These are phyloP conservation scores for Drosophila anomelani DNA, from an alignment of 2,888 invertebrate species.

Conservation along the genomic window DNA sequence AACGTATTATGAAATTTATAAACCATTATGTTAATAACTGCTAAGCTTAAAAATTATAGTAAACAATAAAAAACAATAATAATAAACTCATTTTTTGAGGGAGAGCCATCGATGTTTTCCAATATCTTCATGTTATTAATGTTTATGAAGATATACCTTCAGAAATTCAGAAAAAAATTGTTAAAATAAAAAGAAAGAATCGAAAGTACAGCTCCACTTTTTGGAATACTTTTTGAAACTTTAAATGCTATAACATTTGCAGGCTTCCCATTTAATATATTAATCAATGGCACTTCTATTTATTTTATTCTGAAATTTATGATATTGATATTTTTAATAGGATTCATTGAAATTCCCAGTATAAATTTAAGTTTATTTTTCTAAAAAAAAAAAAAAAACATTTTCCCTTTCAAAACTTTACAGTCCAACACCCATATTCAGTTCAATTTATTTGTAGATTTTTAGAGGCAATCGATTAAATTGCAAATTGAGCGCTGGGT, in stretches of 20 bases:
- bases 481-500: conserved; percentile 61
- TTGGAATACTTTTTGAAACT: too few relatives aligned
- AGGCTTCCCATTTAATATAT: background rate
- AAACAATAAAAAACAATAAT: too few relatives aligned
- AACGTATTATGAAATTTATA: background rate
- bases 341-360: too few relatives aligned
- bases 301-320: too few relatives aligned
- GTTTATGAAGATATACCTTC: too few relatives aligned
- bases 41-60: background rate
- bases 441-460: conserved; percentile 61
- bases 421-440: conserved; percentile 25
- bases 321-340: background rate
- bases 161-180: too few relatives aligned
- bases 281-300: background rate
- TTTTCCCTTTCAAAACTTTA: conserved; percentile 3
- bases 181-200: too few relatives aligned
- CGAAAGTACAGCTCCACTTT: too few relatives aligned
- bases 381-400: too few relatives aligned
- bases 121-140: too few relatives aligned
- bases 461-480: conserved; percentile 66
- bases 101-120: too few relatives aligned
- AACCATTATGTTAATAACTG: background rate
- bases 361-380: background rate
- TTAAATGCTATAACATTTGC: background rate
- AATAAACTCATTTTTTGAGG: too few relatives aligned